Evolutionary conservation across 2,888 invertebrate species (phyloP).

Genomic region (Caenorhabditis sp.): DNA sequence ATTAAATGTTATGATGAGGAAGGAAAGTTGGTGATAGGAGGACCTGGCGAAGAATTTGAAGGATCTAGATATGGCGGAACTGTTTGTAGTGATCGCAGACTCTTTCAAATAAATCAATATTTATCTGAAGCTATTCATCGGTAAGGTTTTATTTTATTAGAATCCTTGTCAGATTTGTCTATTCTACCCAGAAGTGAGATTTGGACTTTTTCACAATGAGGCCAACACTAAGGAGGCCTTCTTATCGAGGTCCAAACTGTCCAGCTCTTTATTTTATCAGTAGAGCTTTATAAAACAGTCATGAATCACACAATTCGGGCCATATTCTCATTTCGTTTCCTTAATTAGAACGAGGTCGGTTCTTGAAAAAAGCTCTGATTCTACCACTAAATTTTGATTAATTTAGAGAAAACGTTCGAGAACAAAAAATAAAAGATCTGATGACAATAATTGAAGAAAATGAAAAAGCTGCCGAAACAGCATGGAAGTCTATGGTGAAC

Average conservation of each 20-base stretch:
- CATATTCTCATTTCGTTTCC: too few relatives aligned
- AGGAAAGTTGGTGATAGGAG: slow-evolving; percentile 81
- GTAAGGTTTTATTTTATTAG: too few relatives aligned
- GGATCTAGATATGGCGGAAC: slow-evolving; percentile 3
- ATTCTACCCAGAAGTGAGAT: too few relatives aligned
- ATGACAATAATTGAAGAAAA: slow-evolving; percentile 43
- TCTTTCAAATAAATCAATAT: slow-evolving; percentile 91
- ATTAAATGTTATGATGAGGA: slow-evolving; percentile 91
- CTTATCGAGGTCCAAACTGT: too few relatives aligned
- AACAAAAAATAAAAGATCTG: slow-evolving; percentile 49
- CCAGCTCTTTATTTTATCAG: too few relatives aligned
- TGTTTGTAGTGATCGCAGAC: slow-evolving; percentile 81
- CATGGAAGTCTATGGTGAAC: slow-evolving; percentile 51
- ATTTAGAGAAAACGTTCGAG: slow-evolving; percentile 49
- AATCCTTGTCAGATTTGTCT: too few relatives aligned
- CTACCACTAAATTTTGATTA: not conserved
- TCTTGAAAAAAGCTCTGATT: too few relatives aligned
- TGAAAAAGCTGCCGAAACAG: slow-evolving; percentile 42
- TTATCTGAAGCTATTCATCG: slow-evolving; percentile 75
- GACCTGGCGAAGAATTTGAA: not conserved
- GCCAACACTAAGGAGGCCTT: too few relatives aligned
- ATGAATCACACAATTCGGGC: too few relatives aligned
- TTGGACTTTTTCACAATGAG: too few relatives aligned
- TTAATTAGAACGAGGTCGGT: too few relatives aligned
- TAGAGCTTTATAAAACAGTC: too few relatives aligned